Percentiles rank a stretch among this genome's conserved stretches.
Conservation (phyloP, 2,113 vertebrate species). For the Acanthochromis polyacanthus region DNA sequence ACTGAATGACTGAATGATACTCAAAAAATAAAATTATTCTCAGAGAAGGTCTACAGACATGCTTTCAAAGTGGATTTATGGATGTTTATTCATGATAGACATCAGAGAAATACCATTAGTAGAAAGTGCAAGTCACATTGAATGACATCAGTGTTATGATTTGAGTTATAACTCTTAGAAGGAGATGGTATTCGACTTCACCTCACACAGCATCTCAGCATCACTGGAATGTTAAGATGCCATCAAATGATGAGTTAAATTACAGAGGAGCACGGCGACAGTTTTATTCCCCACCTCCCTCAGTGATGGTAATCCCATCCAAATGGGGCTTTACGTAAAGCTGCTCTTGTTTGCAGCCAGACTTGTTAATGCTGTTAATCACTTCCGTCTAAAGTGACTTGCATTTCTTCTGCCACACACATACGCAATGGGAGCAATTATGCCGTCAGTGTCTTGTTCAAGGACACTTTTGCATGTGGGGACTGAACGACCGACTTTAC, state of each 20-base stretch:
- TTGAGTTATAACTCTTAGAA: background rate
- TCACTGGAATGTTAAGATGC: background rate
- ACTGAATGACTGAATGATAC: background rate
- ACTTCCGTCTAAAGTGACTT: background rate
- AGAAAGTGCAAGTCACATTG: background rate
- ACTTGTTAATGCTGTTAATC: background rate
- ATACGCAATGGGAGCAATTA: slow-evolving; percentile 11
- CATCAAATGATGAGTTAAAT: slow-evolving; percentile 1
- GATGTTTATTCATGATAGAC: background rate
- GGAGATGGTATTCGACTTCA: background rate
- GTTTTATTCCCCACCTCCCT: background rate
- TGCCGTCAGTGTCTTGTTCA: background rate
- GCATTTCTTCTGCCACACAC: background rate
- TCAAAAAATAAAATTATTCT: background rate
- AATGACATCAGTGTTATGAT: too few relatives aligned
- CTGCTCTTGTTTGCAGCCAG: background rate
- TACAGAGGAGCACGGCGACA: background rate
- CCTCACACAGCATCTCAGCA: too few relatives aligned
- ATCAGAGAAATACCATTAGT: background rate
- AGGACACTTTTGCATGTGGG: slow-evolving; percentile 1
- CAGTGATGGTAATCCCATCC: background rate
- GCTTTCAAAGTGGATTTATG: background rate
- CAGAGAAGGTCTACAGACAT: background rate
- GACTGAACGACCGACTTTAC: background rate
- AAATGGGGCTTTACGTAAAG: background rate